Base-by-base conservation (phyloP, 2,888 invertebrate genomes). In the Chelonus formosanus region DNA sequence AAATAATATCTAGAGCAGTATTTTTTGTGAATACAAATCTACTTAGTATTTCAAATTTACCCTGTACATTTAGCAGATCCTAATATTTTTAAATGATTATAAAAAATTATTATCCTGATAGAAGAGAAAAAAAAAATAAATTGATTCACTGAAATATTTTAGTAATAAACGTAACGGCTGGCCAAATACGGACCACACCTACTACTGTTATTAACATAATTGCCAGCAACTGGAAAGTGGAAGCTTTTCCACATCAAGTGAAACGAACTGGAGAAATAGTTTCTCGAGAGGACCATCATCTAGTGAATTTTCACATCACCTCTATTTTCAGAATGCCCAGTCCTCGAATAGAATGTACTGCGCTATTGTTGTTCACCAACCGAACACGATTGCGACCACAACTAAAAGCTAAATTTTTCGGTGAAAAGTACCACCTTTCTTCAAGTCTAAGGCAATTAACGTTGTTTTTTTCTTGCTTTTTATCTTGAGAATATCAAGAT, bases 181-280 rank as follows among this genome's bases (percentile, higher is more conserved):
- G 48, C 59, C 48, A 36, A 59, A 59, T 48, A 47, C 47, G 44
- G 34, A 58, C 59, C 50, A 47, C 63, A 43, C 65, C 69, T 66
- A 69, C 71, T 75, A 73, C 68, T 61, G 70, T 73, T 73, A 76
- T 76, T 75, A 75, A 73, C 66, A 67, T 76, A 74, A 59, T 59
- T 59, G 36, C 47, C 48, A 50, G 7, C 35, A 44, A n/a, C 8
- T 6, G 6, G 32, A 40, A 36, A 47, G 35, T 40, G 32, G 20
- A 36, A 34, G 43, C 61, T 48, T 67, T 40, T 40, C 10, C 55
- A 64, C 63, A 59, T 64, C 56, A 63, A 57, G 67, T 48, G 63
- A 70, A 71, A 70, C 65, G 70, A 69, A 73, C 72, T 71, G 66
- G 67, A 40, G 65, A 67, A 67, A 67, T 67, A 54, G 67, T 47